phyloP scores from a whole-genome alignment of 2,797 vertebrate genomes.

The Alosa sapidissima region DNA sequence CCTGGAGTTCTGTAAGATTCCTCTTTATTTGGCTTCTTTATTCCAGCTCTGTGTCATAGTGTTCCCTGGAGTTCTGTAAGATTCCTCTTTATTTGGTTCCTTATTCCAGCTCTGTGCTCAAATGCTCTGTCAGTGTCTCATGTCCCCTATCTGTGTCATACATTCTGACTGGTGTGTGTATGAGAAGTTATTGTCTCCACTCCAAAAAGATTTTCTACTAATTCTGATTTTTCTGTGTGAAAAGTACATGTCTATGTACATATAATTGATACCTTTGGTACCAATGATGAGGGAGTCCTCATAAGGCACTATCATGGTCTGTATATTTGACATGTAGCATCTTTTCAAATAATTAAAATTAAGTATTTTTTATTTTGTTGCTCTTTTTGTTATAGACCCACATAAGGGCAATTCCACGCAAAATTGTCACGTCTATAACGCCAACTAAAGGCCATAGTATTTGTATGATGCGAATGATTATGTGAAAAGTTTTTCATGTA shows the following conservation, averaged over 20 bases:
- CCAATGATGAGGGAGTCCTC: no score
- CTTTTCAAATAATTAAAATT: neutral
- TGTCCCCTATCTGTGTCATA: neutral
- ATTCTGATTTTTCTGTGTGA: neutral
- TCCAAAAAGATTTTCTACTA: neutral
- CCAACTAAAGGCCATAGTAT: no score
- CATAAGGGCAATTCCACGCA: neutral
- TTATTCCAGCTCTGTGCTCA: neutral
- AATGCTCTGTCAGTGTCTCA: neutral
- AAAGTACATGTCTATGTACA: no score
- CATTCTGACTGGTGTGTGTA: neutral
- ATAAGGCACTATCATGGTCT: no score
- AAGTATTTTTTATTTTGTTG: neutral
- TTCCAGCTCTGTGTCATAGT: no score
- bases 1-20: constrained; percentile 69
- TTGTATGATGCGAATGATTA: no score
- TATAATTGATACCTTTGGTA: no score
- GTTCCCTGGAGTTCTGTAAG: constrained; percentile 77
- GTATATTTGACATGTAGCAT: neutral
- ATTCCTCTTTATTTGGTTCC: neutral
- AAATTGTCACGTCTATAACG: no score
- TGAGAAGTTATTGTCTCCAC: neutral
- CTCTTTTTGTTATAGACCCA: neutral
- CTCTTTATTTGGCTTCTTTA: neutral
- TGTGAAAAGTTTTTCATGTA: no score